Evolutionary conservation across 2,797 vertebrate genomes (phyloP).

Genomic region (Protosalanx chinensis): DNA sequence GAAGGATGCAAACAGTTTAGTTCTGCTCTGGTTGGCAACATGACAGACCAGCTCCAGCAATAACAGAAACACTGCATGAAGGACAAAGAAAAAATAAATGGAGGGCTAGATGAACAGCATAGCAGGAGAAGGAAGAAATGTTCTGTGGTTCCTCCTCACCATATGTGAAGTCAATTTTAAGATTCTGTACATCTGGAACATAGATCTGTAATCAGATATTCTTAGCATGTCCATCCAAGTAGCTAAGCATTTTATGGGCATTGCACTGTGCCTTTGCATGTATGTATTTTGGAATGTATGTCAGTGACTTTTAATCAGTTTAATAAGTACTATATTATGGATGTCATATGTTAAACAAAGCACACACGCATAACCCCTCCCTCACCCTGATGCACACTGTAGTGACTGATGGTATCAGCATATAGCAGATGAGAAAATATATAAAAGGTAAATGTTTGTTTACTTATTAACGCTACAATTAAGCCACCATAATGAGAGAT

Average conservation of each 20-base stretch:
- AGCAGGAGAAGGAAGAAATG: background rate
- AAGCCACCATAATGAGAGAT: constrained; percentile 28
- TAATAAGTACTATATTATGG: no score
- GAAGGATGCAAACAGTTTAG: constrained; percentile 48
- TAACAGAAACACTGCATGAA: constrained; percentile 25
- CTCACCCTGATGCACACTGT: background rate
- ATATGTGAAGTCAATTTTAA: background rate
- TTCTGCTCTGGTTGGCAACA: constrained; percentile 65
- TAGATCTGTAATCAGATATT: constrained; percentile 7
- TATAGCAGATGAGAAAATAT: background rate
- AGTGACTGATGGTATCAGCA: background rate
- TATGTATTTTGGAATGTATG: no score
- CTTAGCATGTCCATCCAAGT: background rate
- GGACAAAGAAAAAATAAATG: background rate
- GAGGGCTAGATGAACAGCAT: background rate
- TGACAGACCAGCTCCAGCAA: constrained; percentile 33
- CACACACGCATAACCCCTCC: background rate
- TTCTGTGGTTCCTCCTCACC: background rate
- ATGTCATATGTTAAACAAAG: background rate
- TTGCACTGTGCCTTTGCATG: background rate
- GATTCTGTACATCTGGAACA: constrained; percentile 19
- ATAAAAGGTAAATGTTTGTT: constrained; percentile 21
- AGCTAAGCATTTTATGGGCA: background rate
- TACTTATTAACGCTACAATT: constrained; percentile 7
- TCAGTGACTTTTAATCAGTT: no score